Conservation (phyloP, 2,113 vertebrate species). For the Deroptyus accipitrinus region DNA sequence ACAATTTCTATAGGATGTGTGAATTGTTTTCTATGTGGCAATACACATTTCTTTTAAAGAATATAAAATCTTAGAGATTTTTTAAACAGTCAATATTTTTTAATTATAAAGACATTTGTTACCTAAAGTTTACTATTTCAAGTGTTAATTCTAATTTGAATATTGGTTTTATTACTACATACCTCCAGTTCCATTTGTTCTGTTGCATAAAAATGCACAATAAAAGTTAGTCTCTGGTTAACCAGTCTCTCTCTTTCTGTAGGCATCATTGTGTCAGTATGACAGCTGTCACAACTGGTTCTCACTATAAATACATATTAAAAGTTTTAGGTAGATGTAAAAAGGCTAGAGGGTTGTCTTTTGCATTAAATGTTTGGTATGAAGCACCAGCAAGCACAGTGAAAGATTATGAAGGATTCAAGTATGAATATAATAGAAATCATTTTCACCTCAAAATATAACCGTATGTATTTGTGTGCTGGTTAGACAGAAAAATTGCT, state of each 20-base stretch:
- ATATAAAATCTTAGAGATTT: conserved; percentile 74
- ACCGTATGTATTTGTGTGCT: background rate
- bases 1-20: conserved; percentile 79
- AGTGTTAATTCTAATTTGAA: conserved; percentile 76
- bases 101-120: conserved; percentile 82
- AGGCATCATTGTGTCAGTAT: background rate
- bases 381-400: background rate
- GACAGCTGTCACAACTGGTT: background rate
- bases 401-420: background rate
- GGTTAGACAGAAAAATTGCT: background rate
- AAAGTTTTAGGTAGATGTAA: background rate
- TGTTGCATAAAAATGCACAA: conserved; percentile 81
- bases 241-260: background rate
- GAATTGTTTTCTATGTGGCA: conserved; percentile 81
- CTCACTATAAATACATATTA: background rate
- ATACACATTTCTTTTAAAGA: conserved; percentile 77
- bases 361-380: background rate
- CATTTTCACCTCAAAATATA: background rate
- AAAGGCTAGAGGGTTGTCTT: background rate
- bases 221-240: conserved; percentile 77
- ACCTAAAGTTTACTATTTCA: conserved; percentile 78
- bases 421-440: background rate
- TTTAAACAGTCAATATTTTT: conserved; percentile 82
- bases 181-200: conserved; percentile 80
- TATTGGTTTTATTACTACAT: conserved; percentile 81